Evolutionary conservation across 2,888 invertebrate species (phyloP).

Genomic region (Agonopterix heracliana): DNA sequence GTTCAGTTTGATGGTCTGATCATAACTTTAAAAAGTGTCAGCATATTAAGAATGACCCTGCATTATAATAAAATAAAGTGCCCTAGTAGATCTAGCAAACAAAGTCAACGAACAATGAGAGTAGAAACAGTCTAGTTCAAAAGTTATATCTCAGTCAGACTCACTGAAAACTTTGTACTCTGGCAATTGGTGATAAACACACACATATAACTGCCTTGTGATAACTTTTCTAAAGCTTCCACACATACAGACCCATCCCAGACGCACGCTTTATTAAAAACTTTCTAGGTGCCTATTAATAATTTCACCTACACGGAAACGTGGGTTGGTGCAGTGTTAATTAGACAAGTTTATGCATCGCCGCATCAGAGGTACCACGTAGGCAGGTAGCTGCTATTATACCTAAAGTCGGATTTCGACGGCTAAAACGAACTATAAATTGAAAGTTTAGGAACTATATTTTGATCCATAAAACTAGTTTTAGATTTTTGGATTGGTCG

Average conservation of each 20-base stretch:
- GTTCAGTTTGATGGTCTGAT: too few relatives aligned
- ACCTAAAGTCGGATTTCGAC: too few relatives aligned
- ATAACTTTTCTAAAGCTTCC: too few relatives aligned
- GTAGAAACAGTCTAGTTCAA: background rate
- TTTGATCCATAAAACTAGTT: too few relatives aligned
- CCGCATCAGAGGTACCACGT: background rate
- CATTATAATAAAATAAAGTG: background rate
- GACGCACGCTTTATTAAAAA: background rate
- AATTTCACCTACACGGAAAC: background rate
- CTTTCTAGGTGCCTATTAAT: background rate
- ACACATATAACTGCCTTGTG: background rate
- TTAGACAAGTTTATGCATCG: conserved; percentile 3
- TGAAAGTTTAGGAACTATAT: too few relatives aligned
- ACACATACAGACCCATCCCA: too few relatives aligned
- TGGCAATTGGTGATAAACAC: conserved; percentile 18
- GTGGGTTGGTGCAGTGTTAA: background rate
- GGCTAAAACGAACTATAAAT: too few relatives aligned
- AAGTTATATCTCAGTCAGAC: conserved; percentile 24
- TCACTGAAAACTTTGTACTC: conserved; percentile 28
- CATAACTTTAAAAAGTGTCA: too few relatives aligned
- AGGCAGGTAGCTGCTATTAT: too few relatives aligned
- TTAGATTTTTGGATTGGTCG: too few relatives aligned
- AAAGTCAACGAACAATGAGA: background rate
- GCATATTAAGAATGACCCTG: too few relatives aligned
- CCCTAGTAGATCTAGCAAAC: background rate